phyloP scores from a whole-genome alignment of 2,888 invertebrate species.

The Drosophila maculinotata region DNA sequence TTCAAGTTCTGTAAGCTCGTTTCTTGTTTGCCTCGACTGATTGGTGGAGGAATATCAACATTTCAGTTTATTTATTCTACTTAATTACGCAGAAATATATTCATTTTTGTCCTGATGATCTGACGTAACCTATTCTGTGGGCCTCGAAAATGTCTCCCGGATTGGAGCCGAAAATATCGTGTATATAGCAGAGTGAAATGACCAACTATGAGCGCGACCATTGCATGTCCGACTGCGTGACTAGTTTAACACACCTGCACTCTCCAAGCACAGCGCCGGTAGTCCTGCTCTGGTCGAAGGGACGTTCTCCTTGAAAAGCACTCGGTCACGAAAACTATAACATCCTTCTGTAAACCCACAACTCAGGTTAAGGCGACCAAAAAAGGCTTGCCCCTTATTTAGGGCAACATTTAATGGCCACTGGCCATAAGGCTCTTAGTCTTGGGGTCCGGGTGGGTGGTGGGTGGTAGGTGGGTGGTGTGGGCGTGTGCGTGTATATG shows the following conservation, averaged over 20 bases:
- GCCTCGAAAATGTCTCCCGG: slow-evolving; percentile 40
- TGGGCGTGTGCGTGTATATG: slow-evolving; percentile 56
- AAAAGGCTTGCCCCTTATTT: slow-evolving; percentile 80
- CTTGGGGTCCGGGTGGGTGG: slow-evolving; percentile 44
- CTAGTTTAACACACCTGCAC: slow-evolving; percentile 72
- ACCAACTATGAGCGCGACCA: slow-evolving; percentile 46
- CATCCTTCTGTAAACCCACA: slow-evolving; percentile 63
- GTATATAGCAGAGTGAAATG: slow-evolving; percentile 33
- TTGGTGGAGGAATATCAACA: neutral
- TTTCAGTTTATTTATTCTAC: slow-evolving; percentile 10
- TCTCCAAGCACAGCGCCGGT: slow-evolving; percentile 20
- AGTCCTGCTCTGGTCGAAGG: slow-evolving; percentile 6
- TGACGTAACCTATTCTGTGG: slow-evolving; percentile 2
- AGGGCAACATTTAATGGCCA: slow-evolving; percentile 81
- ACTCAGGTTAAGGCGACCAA: slow-evolving; percentile 71
- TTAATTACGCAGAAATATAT: slow-evolving; percentile 33
- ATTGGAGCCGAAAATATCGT: slow-evolving; percentile 54
- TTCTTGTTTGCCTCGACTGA: slow-evolving; percentile 16
- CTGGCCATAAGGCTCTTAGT: slow-evolving; percentile 73
- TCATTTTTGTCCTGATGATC: slow-evolving; percentile 52
- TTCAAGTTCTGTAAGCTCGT: slow-evolving; percentile 23
- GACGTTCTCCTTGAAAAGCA: slow-evolving; percentile 76
- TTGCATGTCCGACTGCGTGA: slow-evolving; percentile 78
- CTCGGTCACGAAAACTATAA: slow-evolving; percentile 75
- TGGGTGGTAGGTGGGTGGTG: slow-evolving; percentile 9